A percentile compares a stretch with the other conserved stretches of the same genome.
Evolutionary conservation across 2,888 invertebrate genomes (phyloP).

Genomic region (Panzeria rudis): DNA sequence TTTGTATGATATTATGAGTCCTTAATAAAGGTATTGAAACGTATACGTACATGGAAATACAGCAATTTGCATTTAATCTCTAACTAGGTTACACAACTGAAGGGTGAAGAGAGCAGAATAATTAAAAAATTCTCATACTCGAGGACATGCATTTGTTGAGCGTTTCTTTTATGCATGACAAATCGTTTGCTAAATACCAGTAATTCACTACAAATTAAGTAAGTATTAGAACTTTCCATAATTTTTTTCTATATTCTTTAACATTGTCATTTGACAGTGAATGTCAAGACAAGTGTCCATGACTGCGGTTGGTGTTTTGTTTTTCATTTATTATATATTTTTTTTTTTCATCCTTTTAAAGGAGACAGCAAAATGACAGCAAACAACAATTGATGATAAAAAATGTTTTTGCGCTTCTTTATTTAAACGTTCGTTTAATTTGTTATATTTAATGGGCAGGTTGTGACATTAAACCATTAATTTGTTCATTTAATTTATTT

Average conservation of each 20-base stretch:
- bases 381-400: constrained; percentile 15
- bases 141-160: neutral
- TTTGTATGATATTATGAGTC: too few species aligned
- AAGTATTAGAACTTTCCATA: too few species aligned
- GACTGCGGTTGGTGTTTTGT: constrained; percentile 28
- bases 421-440: constrained; percentile 21
- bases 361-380: neutral
- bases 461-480: constrained; percentile 60
- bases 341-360: neutral
- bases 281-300: constrained; percentile 50
- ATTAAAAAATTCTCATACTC: too few species aligned
- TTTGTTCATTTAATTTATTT: constrained; percentile 44
- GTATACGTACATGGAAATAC: too few species aligned
- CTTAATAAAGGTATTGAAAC: neutral
- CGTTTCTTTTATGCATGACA: neutral
- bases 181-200: neutral
- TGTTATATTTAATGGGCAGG: constrained; percentile 36
- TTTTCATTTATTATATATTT: constrained; percentile 16
- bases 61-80: too few species aligned
- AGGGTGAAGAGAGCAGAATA: neutral
- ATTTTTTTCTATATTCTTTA: too few species aligned
- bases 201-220: neutral
- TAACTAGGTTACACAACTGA: too few species aligned
- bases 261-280: constrained; percentile 49
- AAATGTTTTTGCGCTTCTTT: neutral